A percentile compares a stretch with the other conserved stretches of the same genome.
Evolutionary conservation across 2,113 vertebrate species (phyloP).

Genomic region (Pelobates fuscus): DNA sequence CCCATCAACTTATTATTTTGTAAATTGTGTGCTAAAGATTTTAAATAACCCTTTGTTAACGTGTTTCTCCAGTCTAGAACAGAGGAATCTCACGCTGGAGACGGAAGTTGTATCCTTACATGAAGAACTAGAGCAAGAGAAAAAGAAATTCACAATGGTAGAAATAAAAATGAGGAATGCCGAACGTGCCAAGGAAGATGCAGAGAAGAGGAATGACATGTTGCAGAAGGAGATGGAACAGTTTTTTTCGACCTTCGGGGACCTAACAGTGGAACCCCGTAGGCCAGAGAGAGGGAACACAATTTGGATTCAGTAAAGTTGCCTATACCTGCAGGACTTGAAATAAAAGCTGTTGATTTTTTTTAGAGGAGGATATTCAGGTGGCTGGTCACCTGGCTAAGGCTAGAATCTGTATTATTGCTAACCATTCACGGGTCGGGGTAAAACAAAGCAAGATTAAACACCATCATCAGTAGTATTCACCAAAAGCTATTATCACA

Average conservation of each 20-base stretch:
- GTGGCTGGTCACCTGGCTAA: slow-evolving; percentile 70
- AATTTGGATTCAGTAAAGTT: slow-evolving; percentile 93
- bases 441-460: slow-evolving; percentile 56
- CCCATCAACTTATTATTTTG: too few relatives aligned
- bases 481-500: slow-evolving; percentile 66
- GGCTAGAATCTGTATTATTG: slow-evolving; percentile 62
- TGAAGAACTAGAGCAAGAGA: slow-evolving; percentile 94
- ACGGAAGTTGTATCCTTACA: slow-evolving; percentile 87
- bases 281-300: slow-evolving; percentile 85
- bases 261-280: slow-evolving; percentile 87
- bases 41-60: too few relatives aligned
- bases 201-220: slow-evolving; percentile 93
- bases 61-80: slow-evolving; percentile 85
- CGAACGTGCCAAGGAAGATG: slow-evolving; percentile 92
- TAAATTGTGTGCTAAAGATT: too few relatives aligned
- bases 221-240: slow-evolving; percentile 99
- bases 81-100: slow-evolving; percentile 89
- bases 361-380: slow-evolving; percentile 54
- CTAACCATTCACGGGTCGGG: slow-evolving; percentile 53
- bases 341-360: slow-evolving; percentile 51
- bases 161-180: slow-evolving; percentile 98
- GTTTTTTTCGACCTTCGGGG: slow-evolving; percentile 96
- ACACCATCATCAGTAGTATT: slow-evolving; percentile 64
- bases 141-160: slow-evolving; percentile 98
- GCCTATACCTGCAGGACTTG: slow-evolving; percentile 38